phyloP scores from a whole-genome alignment of 2,113 vertebrate genomes.

The Chionis minor region DNA sequence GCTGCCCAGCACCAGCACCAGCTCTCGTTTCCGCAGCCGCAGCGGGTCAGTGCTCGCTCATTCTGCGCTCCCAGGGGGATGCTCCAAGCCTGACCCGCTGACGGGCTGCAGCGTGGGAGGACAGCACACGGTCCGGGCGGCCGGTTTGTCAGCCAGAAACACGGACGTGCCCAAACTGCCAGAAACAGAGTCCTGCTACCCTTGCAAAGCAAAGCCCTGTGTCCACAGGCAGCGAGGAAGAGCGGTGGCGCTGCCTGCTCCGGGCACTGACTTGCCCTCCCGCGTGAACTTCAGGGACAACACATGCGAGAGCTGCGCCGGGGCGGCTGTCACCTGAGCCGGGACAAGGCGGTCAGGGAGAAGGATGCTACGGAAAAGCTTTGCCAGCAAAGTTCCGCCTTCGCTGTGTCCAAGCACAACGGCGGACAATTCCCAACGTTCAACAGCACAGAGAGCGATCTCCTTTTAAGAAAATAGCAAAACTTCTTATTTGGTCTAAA shows the following conservation, averaged over 20 bases:
- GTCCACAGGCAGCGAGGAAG: neutral
- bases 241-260: neutral
- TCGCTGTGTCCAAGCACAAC: neutral
- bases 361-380: neutral
- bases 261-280: neutral
- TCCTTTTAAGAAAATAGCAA: neutral
- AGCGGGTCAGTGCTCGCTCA: neutral
- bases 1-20: neutral
- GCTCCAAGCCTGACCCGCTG: neutral
- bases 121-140: rapidly evolving
- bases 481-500: neutral
- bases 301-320: rapidly evolving
- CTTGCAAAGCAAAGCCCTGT: neutral
- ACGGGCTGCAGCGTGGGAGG: rapidly evolving
- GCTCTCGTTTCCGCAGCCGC: neutral
- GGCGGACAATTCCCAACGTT: rapidly evolving
- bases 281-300: neutral
- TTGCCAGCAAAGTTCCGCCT: neutral
- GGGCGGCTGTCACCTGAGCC: neutral
- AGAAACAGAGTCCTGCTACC: neutral
- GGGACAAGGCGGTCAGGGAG: neutral
- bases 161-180: neutral
- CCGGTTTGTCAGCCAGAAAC: neutral
- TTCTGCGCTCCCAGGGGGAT: neutral
- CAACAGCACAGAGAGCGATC: neutral